Evolutionary conservation across 2,888 invertebrate species (phyloP).

Genomic region (Hirtodrosophila trivittata): DNA sequence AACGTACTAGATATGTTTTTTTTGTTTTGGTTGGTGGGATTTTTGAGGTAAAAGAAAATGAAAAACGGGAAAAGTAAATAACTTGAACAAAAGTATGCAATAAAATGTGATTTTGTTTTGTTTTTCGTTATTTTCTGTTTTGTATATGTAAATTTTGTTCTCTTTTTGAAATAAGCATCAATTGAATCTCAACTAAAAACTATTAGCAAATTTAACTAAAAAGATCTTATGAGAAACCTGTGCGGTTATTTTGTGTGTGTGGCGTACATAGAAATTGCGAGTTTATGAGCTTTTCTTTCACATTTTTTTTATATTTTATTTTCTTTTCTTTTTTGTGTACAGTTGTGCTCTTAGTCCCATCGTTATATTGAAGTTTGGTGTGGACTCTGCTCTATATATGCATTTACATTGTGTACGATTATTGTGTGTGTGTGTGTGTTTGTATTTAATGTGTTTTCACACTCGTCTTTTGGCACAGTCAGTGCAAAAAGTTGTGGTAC

Average conservation of each 20-base stretch:
- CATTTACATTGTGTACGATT: no score
- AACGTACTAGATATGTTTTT: neutral
- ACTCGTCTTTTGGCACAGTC: constrained; percentile 19
- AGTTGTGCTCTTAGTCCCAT: constrained; percentile 12
- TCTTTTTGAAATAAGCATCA: constrained; percentile 44
- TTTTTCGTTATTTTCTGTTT: constrained; percentile 1
- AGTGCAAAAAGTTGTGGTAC: constrained; percentile 54
- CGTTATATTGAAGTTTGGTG: constrained; percentile 21
- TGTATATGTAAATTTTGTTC: constrained; percentile 6
- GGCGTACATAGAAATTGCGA: constrained; percentile 12
- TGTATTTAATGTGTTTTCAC: constrained; percentile 7
- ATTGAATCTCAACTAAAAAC: constrained; percentile 31
- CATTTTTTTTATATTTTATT: constrained; percentile 16
- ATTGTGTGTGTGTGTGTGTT: no score
- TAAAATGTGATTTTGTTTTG: constrained; percentile 17
- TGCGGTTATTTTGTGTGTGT: constrained; percentile 46
- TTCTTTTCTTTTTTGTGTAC: constrained; percentile 9
- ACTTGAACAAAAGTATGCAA: constrained; percentile 31
- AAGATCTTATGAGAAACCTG: constrained; percentile 46
- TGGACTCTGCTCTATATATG: no score
- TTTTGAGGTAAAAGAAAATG: constrained; percentile 15
- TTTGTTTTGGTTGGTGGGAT: constrained; percentile 7
- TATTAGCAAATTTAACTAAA: constrained; percentile 17
- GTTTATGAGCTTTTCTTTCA: neutral
- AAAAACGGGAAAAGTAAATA: constrained; percentile 33